Conservation (phyloP, 2,113 vertebrate species). For the Dipodomys stephensi region DNA sequence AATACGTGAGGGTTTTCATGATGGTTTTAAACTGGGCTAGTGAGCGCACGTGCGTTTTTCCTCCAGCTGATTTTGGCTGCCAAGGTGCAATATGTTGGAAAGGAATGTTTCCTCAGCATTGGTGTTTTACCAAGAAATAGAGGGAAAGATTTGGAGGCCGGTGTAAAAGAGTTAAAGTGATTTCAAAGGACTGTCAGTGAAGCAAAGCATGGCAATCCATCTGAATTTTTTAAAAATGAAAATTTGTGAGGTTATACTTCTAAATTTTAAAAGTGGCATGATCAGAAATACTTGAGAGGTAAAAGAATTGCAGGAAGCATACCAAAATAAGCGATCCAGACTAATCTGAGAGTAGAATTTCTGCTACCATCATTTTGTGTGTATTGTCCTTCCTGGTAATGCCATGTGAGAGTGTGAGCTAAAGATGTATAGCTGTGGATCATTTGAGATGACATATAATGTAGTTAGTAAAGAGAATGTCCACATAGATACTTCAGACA, state of each 20-base stretch:
- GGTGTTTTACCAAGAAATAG: not conserved
- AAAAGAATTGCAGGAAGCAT: not conserved
- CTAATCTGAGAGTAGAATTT: not conserved
- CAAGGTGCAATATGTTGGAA: not conserved
- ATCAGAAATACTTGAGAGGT: not conserved
- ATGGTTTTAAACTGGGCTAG: not conserved
- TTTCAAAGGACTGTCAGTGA: not conserved
- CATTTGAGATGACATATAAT: not conserved
- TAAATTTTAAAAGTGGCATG: not conserved
- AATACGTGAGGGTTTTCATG: not conserved
- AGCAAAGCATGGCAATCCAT: not conserved
- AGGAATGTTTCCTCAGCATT: not conserved
- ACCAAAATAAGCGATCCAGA: not conserved
- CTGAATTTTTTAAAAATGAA: not conserved
- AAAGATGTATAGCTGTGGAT: not conserved
- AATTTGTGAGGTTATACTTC: not conserved
- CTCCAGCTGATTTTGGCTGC: not conserved
- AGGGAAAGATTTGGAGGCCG: not conserved
- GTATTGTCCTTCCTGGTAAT: conserved; percentile 24
- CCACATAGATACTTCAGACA: not conserved
- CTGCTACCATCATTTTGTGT: not conserved
- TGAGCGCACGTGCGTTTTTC: not conserved
- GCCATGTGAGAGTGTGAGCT: not conserved
- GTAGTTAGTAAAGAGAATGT: not conserved
- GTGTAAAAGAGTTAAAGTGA: not conserved